Base-by-base conservation (phyloP, 2,113 vertebrate species). In the Sula dactylatra region DNA sequence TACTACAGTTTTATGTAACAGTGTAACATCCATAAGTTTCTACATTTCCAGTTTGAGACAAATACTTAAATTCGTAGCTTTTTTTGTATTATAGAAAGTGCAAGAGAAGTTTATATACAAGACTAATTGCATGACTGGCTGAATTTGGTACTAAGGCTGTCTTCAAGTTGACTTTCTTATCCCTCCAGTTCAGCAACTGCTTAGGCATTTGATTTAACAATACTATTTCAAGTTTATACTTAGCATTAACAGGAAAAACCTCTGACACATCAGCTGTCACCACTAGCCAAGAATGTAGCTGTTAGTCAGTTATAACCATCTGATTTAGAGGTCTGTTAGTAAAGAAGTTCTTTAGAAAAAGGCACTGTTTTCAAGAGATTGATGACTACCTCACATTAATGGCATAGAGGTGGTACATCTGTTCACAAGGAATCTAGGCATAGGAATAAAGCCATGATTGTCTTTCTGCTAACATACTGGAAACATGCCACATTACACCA, bases 21-120 rank as follows among this genome's bases (percentile, higher is more conserved):
- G 90, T 92, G 49, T 92, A 95, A 96, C 83, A 95, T 97, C 87
- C 78, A 24, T 73, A 96, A 88, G 44, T 83, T 96, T 97, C 96
- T 98, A 96, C 74, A 97, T 98, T 98, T 98, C 98, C 98, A 99
- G 98, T 98, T 98, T 97, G 91, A 97, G 97, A 98, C 91, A 97
- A 96, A 97, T 94, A 94, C 81, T 96, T 95, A 92, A 97, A 96
- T 97, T 97, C 95, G 92, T 97, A 97, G 95, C 79, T 97, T 97
- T 96, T 98, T 97, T 97, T 86, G 92, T 59, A 97, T 98, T 92
- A 97, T 80, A 98, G 98, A 98, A 98, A 98, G 98, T 98, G 98
- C 98, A 98, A 94, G 64, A 95, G 80, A 97, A 61, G 76, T 95
- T 95, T 96, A 96, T 97, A 72, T 96, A 98, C 94, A 98, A 92